Evolutionary conservation across 2,888 invertebrate species (phyloP), one percentile per base, ranked within the genome.

Genomic region (Sarcophaga subvicina): DNA sequence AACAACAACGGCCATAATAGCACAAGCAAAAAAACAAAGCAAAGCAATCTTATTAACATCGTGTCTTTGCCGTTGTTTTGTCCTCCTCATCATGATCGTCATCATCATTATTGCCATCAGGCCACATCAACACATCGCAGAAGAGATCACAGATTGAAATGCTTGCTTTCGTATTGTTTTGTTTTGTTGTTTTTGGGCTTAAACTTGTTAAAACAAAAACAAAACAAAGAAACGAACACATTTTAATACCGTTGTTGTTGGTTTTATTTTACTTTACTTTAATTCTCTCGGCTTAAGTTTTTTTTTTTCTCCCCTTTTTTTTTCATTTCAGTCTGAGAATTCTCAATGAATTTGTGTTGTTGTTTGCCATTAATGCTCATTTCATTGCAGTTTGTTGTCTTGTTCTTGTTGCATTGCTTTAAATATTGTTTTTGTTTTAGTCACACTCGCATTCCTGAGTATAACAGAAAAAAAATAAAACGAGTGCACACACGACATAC

Each of bases 271-370:
- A 37, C 37, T 37, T 37, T 37, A 37, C 37, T 37, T 37, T 37
- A 37, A 37, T 37, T 37, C 37, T 37, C 37, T 37, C 37, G 37
- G 37, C 37, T 37, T 37, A 27, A 78, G 69, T 78, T 70, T 62
- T 37, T 37, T 37, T 37, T 37, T 37, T 37, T 37, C 37, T 37
- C 37, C 37, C 37, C 37, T 37, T 72, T 72, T 80, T 62, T 69
- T 45, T n/a, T n/a, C 78, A 77, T 83, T 83, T 54, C n/a, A 86
- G 86, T 87, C 87, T 87, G 87, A 87, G 87, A 87, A 84, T 84
- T 87, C 81, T 87, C 75, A 87, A 87, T 87, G 87, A 87, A 87
- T 83, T 78, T 83, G 67, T 80, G 66, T 54, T 78, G 59, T 49
- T 75, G 49, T 79, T 60, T 78, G 63, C 59, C 22, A 22, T 76